phyloP scores from a whole-genome alignment of 2,113 vertebrate genomes.

The Scortum barcoo region DNA sequence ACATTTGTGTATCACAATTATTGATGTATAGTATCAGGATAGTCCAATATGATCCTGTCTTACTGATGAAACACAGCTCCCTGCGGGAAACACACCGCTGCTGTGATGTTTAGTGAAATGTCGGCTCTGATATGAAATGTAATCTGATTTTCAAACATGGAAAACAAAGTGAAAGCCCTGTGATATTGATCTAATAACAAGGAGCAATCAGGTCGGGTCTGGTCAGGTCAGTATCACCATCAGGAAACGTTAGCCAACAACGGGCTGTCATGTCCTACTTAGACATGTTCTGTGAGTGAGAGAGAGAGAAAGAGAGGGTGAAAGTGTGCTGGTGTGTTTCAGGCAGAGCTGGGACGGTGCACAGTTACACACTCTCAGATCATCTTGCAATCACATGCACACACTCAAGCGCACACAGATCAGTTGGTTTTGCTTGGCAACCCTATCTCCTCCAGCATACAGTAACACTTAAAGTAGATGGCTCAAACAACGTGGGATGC shows the following conservation, averaged over 20 bases:
- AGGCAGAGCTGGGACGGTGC: conserved; percentile 52
- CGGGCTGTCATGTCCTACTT: conserved; percentile 67
- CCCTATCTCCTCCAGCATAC: conserved; percentile 28
- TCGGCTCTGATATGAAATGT: neutral
- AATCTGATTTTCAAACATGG: conserved; percentile 29
- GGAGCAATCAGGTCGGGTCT: conserved; percentile 41
- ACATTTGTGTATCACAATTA: neutral
- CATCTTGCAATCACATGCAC: conserved; percentile 64
- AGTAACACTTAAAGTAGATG: conserved; percentile 28
- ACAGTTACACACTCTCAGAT: conserved; percentile 70
- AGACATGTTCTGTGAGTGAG: conserved; percentile 54
- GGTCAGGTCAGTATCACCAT: conserved; percentile 52
- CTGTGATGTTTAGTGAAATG: conserved; percentile 24
- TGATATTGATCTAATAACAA: conserved; percentile 50
- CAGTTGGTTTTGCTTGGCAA: conserved; percentile 51
- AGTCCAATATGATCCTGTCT: neutral
- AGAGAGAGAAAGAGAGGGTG: conserved; percentile 38
- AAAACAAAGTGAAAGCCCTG: neutral
- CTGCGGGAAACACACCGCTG: neutral
- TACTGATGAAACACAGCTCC: neutral
- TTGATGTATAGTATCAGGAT: neutral
- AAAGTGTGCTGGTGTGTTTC: conserved; percentile 48
- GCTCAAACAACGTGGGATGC: conserved; percentile 12
- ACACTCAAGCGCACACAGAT: conserved; percentile 41
- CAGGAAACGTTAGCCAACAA: conserved; percentile 50